Evolutionary conservation across 2,113 vertebrate species (phyloP).

Genomic region (Oreochromis aureus): DNA sequence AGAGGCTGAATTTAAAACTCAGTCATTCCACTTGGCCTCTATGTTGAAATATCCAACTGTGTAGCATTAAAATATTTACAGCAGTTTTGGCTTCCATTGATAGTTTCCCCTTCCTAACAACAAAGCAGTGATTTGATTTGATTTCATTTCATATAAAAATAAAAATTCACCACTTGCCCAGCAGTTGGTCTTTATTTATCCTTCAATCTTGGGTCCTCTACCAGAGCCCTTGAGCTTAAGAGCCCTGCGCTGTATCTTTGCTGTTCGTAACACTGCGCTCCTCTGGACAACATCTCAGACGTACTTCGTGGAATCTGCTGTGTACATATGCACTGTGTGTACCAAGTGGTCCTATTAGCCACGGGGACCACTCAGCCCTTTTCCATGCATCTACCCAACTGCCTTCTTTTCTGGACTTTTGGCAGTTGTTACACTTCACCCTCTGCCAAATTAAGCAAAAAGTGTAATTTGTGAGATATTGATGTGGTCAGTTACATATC

Average conservation of each 20-base stretch:
- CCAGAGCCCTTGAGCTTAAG: background rate
- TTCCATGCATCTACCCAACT: background rate
- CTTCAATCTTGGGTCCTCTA: background rate
- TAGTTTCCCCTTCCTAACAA: background rate
- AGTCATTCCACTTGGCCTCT: background rate
- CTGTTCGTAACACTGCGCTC: background rate
- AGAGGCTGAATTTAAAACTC: background rate
- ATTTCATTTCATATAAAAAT: background rate
- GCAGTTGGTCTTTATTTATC: background rate
- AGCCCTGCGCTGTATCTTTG: background rate
- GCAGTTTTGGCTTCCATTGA: background rate
- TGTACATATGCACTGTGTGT: background rate
- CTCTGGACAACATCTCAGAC: background rate
- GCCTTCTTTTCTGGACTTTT: background rate
- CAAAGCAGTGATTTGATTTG: background rate
- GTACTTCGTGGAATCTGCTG: background rate
- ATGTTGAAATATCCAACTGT: background rate
- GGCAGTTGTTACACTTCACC: background rate
- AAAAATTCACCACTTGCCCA: background rate
- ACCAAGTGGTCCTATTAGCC: background rate
- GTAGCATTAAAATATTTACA: background rate
- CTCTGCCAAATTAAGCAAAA: background rate
- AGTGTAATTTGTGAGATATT: background rate
- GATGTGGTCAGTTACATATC: background rate
- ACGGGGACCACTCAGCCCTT: background rate